Conservation (phyloP, 2,797 vertebrate species). For the Leuciscus waleckii region DNA sequence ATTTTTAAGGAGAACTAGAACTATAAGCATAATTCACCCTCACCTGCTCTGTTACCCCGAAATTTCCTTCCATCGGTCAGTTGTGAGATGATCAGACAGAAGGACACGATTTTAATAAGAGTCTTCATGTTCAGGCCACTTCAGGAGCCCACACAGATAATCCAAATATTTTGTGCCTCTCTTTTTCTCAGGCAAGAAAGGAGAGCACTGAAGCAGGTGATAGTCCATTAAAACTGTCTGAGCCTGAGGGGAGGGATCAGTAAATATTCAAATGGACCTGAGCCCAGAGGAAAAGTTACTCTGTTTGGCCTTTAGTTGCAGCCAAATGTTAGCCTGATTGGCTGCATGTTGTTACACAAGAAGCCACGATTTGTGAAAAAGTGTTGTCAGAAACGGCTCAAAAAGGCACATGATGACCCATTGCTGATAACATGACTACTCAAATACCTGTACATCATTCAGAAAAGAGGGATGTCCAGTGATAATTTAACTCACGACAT, state of each 20-base stretch:
- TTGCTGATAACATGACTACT: background rate
- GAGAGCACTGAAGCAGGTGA: background rate
- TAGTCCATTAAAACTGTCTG: conserved; percentile 13
- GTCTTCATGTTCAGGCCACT: conserved; percentile 62
- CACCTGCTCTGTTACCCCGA: conserved; percentile 69
- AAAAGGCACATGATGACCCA: conserved; percentile 2
- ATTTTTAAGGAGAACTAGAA: background rate
- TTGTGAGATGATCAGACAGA: conserved; percentile 68
- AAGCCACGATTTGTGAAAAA: background rate
- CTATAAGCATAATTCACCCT: conserved; percentile 51
- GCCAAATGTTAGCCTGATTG: background rate
- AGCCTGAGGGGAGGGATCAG: conserved; percentile 45
- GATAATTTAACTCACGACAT: background rate
- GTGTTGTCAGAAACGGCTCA: background rate
- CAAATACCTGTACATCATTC: background rate
- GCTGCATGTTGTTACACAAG: conserved; percentile 12
- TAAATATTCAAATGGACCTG: conserved; percentile 40
- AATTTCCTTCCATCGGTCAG: conserved; percentile 70
- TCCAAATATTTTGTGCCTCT: conserved; percentile 21
- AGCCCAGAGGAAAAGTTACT: background rate
- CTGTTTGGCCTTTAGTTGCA: background rate
- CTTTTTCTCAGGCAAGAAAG: conserved; percentile 1
- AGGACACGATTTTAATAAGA: conserved; percentile 68
- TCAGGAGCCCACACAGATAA: conserved; percentile 8
- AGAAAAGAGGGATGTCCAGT: too few relatives aligned